Percentiles rank a stretch among this genome's conserved stretches.
Evolutionary conservation across 2,888 invertebrate species (phyloP).

Genomic region (Slavum lentiscoides): DNA sequence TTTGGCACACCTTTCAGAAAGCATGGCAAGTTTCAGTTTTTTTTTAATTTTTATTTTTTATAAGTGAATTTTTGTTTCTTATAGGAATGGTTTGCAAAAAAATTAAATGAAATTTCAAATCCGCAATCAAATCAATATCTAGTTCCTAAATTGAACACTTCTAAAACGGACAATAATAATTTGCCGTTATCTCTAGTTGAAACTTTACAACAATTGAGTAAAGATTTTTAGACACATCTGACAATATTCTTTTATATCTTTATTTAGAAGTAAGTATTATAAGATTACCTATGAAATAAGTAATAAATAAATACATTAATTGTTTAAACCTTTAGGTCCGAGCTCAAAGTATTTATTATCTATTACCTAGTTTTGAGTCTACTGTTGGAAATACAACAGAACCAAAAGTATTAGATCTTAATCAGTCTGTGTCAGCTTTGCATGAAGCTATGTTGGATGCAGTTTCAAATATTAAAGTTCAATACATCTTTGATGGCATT

Average conservation of each 20-base stretch:
- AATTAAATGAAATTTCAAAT: constrained; percentile 57
- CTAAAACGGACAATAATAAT: constrained; percentile 50
- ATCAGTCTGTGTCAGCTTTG: constrained; percentile 75
- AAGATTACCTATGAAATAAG: background rate
- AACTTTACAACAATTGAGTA: constrained; percentile 63
- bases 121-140: constrained; percentile 56
- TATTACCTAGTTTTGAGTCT: constrained; percentile 64
- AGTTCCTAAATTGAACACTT: constrained; percentile 37
- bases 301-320: background rate
- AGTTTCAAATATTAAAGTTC: constrained; percentile 56
- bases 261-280: constrained; percentile 77
- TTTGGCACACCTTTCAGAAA: constrained; percentile 87
- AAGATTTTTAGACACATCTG: constrained; percentile 86
- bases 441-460: constrained; percentile 72
- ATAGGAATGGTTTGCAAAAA: constrained; percentile 46
- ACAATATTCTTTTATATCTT: constrained; percentile 86
- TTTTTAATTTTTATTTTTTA: background rate
- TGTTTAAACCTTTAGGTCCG: constrained; percentile 65
- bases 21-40: constrained; percentile 68
- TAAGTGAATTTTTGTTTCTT: background rate
- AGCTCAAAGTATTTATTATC: constrained; percentile 94
- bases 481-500: constrained; percentile 89
- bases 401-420: constrained; percentile 75
- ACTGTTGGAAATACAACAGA: constrained; percentile 72
- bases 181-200: constrained; percentile 45